Evolutionary conservation across 2,797 vertebrate genomes (phyloP).

Genomic region (Esox lucius): DNA sequence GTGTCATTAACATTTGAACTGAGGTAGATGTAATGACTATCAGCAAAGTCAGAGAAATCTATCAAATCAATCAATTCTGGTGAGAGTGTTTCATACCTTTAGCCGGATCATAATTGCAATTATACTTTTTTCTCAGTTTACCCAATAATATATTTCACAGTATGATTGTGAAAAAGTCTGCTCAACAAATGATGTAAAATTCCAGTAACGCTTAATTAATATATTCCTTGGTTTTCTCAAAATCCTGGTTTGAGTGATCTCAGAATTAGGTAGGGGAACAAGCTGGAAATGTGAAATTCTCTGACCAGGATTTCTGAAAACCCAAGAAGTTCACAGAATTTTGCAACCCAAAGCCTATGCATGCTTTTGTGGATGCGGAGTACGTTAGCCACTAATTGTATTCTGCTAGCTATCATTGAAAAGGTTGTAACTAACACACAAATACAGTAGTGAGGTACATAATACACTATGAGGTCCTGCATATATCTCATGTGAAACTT

Average conservation of each 20-base stretch:
- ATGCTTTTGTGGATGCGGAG: not conserved
- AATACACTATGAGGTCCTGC: not conserved
- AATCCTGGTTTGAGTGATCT: too few relatives aligned
- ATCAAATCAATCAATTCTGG: too few relatives aligned
- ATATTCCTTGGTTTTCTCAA: too few relatives aligned
- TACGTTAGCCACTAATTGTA: not conserved
- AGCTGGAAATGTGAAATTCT: too few relatives aligned
- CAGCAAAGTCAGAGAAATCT: too few relatives aligned
- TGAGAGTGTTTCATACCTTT: not conserved
- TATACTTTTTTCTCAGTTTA: not conserved
- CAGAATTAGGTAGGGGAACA: too few relatives aligned
- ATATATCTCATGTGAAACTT: not conserved
- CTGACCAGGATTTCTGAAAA: too few relatives aligned
- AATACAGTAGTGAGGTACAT: not conserved
- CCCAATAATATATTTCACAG: not conserved
- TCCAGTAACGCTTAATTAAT: not conserved
- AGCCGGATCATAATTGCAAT: not conserved
- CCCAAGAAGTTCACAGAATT: too few relatives aligned
- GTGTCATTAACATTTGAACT: too few relatives aligned
- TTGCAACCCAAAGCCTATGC: not conserved
- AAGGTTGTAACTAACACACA: not conserved
- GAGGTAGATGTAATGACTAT: too few relatives aligned
- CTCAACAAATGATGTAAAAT: not conserved
- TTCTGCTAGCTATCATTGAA: not conserved
- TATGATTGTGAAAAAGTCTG: not conserved